phyloP scores from a whole-genome alignment of 2,888 invertebrate genomes.

The Morinoia aosen region DNA sequence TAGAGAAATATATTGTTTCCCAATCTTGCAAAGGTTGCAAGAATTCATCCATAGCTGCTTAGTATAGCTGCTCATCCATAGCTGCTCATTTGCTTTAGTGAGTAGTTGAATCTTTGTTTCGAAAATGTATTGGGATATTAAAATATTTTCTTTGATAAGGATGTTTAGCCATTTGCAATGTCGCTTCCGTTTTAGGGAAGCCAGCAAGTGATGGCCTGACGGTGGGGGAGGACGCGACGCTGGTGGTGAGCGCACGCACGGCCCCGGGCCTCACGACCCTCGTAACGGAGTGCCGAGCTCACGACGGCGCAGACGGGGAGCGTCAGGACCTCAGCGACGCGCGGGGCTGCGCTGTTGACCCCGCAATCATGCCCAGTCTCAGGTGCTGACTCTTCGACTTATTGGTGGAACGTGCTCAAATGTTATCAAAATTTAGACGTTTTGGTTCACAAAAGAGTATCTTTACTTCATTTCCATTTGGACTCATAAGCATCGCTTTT shows the following conservation, averaged over 20 bases:
- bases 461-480: not conserved
- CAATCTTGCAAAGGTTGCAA: no score
- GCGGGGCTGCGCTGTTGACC: slow-evolving; percentile 82
- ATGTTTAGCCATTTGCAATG: not conserved
- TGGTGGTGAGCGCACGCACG: slow-evolving; percentile 68
- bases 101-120: no score
- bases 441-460: not conserved
- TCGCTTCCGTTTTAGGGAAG: slow-evolving; percentile 21
- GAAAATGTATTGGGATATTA: no score
- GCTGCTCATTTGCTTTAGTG: no score
- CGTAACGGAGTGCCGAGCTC: slow-evolving; percentile 83
- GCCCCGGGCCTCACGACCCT: slow-evolving; percentile 78
- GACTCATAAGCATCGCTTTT: not conserved
- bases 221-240: slow-evolving; percentile 69
- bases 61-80: no score
- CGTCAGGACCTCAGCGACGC: slow-evolving; percentile 82
- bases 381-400: slow-evolving; percentile 56
- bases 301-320: slow-evolving; percentile 83
- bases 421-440: not conserved
- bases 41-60: no score
- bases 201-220: slow-evolving; percentile 67
- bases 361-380: slow-evolving; percentile 77
- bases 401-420: not conserved
- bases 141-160: no score
- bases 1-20: no score